These are phyloP conservation scores for Syndactyla subalaris DNA, from an alignment of 2,797 vertebrate species.

Conservation along the genomic window DNA sequence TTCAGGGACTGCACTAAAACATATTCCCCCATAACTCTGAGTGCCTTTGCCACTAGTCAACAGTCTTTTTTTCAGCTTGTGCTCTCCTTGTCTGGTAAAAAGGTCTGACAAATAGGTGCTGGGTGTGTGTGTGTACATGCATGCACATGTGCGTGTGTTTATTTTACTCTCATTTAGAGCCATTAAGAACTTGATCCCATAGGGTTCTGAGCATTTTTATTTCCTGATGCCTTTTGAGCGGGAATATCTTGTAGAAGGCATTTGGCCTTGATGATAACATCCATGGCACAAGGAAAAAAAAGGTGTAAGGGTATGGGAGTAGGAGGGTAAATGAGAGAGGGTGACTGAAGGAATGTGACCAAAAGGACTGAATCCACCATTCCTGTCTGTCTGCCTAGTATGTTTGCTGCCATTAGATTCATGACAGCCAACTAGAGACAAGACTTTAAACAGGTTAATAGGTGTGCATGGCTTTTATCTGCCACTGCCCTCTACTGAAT, in stretches of 20 bases:
- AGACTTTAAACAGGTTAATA: not conserved
- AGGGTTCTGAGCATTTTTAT: slow-evolving; percentile 40
- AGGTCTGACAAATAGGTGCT: slow-evolving; percentile 49
- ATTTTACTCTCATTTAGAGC: slow-evolving; percentile 48
- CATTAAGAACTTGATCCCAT: slow-evolving; percentile 53
- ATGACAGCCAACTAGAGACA: not conserved
- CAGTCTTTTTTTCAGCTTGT: not conserved
- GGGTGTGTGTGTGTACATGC: slow-evolving; percentile 41
- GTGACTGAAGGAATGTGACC: not conserved
- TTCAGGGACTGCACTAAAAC: not conserved
- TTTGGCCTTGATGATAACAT: not conserved
- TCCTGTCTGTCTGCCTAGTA: not conserved
- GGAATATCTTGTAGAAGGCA: not conserved
- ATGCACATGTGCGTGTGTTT: slow-evolving; percentile 57
- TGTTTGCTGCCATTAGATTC: not conserved
- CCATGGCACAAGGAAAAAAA: not conserved
- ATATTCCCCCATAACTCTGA: not conserved
- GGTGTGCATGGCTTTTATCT: slow-evolving; percentile 13
- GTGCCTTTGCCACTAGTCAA: not conserved
- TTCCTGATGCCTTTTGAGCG: not conserved
- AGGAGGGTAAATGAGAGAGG: not conserved
- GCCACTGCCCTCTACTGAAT: slow-evolving; percentile 50
- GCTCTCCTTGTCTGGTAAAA: slow-evolving; percentile 1
- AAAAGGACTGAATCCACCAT: not conserved
- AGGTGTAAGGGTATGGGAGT: accelerated